Conservation (phyloP, 2,113 vertebrate genomes). For the Barnardius zonarius region DNA sequence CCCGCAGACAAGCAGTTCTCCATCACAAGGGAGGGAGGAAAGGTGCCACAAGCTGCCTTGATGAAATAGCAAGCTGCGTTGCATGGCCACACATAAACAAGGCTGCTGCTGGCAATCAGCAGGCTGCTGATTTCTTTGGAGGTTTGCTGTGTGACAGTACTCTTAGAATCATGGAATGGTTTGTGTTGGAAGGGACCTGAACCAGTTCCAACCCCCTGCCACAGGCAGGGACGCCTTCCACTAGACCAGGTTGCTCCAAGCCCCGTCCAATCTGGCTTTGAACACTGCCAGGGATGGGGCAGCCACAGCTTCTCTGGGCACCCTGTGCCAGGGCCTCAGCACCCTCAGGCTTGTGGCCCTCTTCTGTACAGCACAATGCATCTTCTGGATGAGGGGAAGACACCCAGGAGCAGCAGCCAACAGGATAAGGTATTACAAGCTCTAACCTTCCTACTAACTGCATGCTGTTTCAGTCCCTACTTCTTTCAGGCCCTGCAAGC, state of each 20-base stretch:
- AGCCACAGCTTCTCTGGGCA: background rate
- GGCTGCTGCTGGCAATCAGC: background rate
- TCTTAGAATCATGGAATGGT: background rate
- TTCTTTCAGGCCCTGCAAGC: background rate
- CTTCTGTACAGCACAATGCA: background rate
- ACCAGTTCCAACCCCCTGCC: background rate
- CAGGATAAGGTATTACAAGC: background rate
- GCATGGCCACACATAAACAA: background rate
- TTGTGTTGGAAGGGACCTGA: background rate
- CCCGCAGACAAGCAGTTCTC: background rate
- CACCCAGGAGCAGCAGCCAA: background rate
- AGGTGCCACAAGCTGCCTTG: background rate
- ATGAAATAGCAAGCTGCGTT: background rate
- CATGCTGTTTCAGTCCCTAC: background rate
- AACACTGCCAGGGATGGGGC: background rate
- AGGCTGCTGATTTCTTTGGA: background rate
- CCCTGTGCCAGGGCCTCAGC: background rate
- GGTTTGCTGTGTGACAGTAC: background rate
- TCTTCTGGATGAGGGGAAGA: background rate
- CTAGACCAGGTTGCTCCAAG: background rate
- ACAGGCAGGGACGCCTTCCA: background rate
- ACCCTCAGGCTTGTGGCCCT: background rate
- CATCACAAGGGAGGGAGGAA: background rate
- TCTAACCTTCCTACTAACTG: background rate
- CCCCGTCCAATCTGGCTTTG: background rate